A percentile compares a stretch with the other conserved stretches of the same genome.
Conservation (phyloP, 2,888 invertebrate genomes). For the Entomobrya multifasciata region DNA sequence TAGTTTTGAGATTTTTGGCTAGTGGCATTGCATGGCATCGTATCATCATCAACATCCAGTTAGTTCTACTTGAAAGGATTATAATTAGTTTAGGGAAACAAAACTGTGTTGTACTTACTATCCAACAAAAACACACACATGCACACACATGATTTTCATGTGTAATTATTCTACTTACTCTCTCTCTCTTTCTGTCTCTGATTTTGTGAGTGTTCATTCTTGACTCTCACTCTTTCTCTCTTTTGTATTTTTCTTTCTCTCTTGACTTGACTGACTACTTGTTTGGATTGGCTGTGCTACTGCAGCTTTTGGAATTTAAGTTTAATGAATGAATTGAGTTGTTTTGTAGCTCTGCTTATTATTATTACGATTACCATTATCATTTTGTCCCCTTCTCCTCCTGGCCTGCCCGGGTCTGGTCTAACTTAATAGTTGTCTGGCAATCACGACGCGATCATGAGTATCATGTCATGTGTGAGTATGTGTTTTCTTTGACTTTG, state of each 20-base stretch:
- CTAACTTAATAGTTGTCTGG: too few relatives aligned
- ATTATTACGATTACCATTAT: too few relatives aligned
- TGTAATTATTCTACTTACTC: slow-evolving; percentile 1
- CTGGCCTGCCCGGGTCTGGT: too few relatives aligned
- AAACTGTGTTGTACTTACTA: background rate
- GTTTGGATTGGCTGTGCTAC: background rate
- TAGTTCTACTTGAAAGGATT: slow-evolving; percentile 67
- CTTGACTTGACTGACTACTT: background rate
- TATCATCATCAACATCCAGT: slow-evolving; percentile 43
- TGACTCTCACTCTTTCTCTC: background rate
- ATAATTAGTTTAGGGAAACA: slow-evolving; percentile 69
- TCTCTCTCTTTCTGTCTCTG: background rate
- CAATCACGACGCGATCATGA: background rate
- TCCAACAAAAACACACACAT: background rate
- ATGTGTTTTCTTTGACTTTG: slow-evolving; percentile 28
- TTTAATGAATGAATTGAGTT: slow-evolving; percentile 21
- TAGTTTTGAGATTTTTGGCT: slow-evolving; percentile 42
- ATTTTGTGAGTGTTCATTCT: background rate
- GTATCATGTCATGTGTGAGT: slow-evolving; percentile 41
- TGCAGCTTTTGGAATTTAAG: slow-evolving; percentile 1
- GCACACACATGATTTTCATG: slow-evolving; percentile 26
- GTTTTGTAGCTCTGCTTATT: background rate
- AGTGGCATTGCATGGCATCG: slow-evolving; percentile 18
- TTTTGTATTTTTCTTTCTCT: background rate
- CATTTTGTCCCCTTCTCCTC: background rate